Evolutionary conservation across 2,888 invertebrate species (phyloP).

Genomic region (Epiblema foenella): DNA sequence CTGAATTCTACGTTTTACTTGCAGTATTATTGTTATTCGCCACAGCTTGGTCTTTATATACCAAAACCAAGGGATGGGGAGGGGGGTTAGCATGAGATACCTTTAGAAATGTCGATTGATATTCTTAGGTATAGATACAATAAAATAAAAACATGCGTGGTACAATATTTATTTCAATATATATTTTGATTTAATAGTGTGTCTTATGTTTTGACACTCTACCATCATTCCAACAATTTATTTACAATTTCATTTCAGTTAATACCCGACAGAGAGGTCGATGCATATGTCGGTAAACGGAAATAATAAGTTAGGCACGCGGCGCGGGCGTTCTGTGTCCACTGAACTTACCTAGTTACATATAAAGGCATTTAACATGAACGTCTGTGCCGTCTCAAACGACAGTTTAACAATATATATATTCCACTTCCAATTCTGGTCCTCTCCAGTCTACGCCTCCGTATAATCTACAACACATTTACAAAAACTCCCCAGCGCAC

Average conservation of each 20-base stretch:
- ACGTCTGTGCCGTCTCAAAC: conserved; percentile 26
- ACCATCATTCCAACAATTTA: conserved; percentile 69
- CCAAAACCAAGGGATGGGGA: too few relatives aligned
- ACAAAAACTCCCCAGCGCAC: conserved; percentile 57
- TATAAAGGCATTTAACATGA: conserved; percentile 11
- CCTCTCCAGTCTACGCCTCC: conserved; percentile 52
- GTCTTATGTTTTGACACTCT: conserved; percentile 59
- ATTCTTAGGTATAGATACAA: conserved; percentile 38
- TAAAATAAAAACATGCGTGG: conserved; percentile 66
- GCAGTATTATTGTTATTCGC: too few relatives aligned
- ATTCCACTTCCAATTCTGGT: conserved; percentile 57
- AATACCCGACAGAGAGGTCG: conserved; percentile 46
- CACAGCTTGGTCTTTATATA: too few relatives aligned
- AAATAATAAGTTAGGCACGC: conserved; percentile 2
- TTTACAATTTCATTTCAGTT: conserved; percentile 69
- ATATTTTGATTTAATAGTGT: conserved; percentile 78
- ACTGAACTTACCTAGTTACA: neutral
- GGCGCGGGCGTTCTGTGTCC: neutral
- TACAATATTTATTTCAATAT: conserved; percentile 82
- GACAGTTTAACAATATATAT: conserved; percentile 48
- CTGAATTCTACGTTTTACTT: too few relatives aligned
- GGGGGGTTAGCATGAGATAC: too few relatives aligned
- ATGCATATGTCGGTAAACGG: neutral
- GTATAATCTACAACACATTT: conserved; percentile 68
- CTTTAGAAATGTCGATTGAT: neutral